Conservation (phyloP, 2,113 vertebrate genomes). For the Callopanchax toddi region DNA sequence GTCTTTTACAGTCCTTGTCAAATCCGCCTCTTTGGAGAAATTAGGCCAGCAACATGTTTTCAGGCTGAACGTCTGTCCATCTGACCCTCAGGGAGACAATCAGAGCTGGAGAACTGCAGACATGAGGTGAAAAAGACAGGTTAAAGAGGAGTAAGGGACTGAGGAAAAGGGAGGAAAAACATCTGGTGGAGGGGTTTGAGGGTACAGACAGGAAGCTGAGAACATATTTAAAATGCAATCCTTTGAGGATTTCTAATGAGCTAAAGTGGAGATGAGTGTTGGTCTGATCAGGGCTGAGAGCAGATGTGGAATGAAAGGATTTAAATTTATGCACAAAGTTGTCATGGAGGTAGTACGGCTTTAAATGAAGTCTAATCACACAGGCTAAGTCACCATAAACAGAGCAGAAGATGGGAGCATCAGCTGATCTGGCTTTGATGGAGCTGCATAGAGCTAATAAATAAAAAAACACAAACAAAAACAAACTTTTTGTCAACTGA, state of each 20-base stretch:
- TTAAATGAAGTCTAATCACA: conserved; percentile 31
- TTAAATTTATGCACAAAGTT: conserved; percentile 27
- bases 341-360: conserved; percentile 8
- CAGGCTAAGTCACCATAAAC: neutral
- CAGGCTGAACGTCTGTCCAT: conserved; percentile 57
- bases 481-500: too few relatives aligned
- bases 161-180: conserved; percentile 27
- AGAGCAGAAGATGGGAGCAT: too few relatives aligned
- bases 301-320: conserved; percentile 53
- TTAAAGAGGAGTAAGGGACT: conserved; percentile 38
- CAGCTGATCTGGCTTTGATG: neutral
- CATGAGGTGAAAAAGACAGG: conserved; percentile 43
- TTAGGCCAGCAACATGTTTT: conserved; percentile 43
- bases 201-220: conserved; percentile 16
- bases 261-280: conserved; percentile 33
- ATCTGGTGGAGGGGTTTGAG: conserved; percentile 51
- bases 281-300: conserved; percentile 45
- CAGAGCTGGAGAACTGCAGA: conserved; percentile 22
- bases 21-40: conserved; percentile 50
- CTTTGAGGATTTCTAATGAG: conserved; percentile 60
- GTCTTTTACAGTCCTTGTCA: conserved; percentile 27
- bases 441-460: conserved; percentile 14
- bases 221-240: conserved; percentile 31
- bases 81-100: conserved; percentile 51
- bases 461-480: conserved; percentile 1